phyloP scores from a whole-genome alignment of 2,113 vertebrate genomes.

The Aptenodytes patagonicus region DNA sequence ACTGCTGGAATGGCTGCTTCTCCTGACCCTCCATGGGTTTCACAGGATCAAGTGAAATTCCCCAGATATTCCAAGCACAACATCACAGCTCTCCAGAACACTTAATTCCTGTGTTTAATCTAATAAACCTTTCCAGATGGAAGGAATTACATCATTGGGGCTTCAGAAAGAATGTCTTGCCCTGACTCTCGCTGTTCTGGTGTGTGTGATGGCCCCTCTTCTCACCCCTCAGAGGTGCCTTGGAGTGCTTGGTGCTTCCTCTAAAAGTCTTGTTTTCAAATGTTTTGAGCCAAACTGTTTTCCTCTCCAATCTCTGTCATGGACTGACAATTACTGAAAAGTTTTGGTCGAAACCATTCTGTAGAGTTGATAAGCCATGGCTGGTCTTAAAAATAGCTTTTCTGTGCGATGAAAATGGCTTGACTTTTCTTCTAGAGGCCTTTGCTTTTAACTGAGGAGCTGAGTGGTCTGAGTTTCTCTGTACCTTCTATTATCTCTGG shows the following conservation, averaged over 20 bases:
- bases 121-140: neutral
- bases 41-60: neutral
- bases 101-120: neutral
- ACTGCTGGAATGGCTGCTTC: neutral
- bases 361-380: neutral
- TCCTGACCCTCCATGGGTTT: neutral
- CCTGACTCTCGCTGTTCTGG: neutral
- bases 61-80: neutral
- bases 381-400: neutral
- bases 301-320: neutral
- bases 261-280: neutral
- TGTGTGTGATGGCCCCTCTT: neutral
- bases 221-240: neutral
- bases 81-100: fast-evolving
- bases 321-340: neutral
- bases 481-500: neutral
- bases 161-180: neutral
- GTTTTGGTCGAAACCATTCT: neutral
- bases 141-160: neutral
- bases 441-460: neutral
- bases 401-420: neutral
- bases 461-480: neutral
- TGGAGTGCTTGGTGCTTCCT: neutral
- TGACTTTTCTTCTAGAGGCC: neutral
- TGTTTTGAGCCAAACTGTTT: neutral